phyloP scores from a whole-genome alignment of 1,140 invertebrate genomes.

The Eueides isabella region DNA sequence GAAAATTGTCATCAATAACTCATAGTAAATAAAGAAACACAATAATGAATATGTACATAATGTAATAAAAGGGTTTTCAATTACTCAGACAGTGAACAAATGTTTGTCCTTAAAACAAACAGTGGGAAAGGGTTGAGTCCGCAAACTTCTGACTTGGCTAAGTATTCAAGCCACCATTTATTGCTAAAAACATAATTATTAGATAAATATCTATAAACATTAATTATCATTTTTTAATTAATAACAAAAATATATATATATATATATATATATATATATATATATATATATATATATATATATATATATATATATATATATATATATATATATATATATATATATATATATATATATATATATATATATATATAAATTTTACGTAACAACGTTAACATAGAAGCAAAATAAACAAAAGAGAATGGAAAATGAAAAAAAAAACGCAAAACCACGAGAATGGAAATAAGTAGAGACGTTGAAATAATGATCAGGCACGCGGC shows the following conservation, averaged over 20 bases:
- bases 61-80: slow-evolving; percentile 5
- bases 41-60: not conserved
- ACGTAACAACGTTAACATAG: not conserved
- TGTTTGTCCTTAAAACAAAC: slow-evolving; percentile 30
- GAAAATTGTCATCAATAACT: too few relatives aligned
- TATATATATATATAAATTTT: not conserved
- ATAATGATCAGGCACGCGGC: slow-evolving; percentile 33
- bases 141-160: slow-evolving; percentile 13
- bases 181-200: not conserved
- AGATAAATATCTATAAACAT: not conserved
- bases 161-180: not conserved
- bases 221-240: too few relatives aligned
- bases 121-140: slow-evolving; percentile 8
- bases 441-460: slow-evolving; percentile 31
- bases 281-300: too few relatives aligned
- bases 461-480: slow-evolving; percentile 32
- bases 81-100: slow-evolving; percentile 14
- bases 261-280: too few relatives aligned
- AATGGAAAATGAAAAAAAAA: slow-evolving; percentile 28
- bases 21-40: not conserved
- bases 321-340: too few relatives aligned
- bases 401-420: slow-evolving; percentile 12
- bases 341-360: too few relatives aligned
- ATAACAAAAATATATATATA: too few relatives aligned
- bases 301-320: too few relatives aligned